Percentiles rank a stretch among this genome's conserved stretches.
phyloP scores from a whole-genome alignment of 2,797 vertebrate genomes.

The Mus caroli region DNA sequence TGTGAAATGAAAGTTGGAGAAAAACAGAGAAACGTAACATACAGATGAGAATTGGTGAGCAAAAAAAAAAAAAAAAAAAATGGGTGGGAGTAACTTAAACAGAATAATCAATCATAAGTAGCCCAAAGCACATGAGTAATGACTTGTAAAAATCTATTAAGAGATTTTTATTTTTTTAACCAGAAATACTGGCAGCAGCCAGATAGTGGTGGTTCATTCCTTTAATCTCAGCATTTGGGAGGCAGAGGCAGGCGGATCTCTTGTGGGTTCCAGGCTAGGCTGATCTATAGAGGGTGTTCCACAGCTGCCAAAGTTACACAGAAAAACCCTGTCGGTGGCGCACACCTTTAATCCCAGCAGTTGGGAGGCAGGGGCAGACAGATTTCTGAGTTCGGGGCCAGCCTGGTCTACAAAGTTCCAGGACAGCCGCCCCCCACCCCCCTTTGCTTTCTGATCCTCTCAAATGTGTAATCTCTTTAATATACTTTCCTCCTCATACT shows the following conservation, averaged over 20 bases:
- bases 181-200: neutral
- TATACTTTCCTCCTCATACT: neutral
- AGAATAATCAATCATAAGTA: neutral
- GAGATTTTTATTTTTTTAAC: neutral
- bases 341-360: too few relatives aligned
- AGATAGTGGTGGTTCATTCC: neutral
- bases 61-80: neutral
- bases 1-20: constrained; percentile 22
- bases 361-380: too few relatives aligned
- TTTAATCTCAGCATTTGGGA: neutral
- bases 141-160: neutral
- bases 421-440: too few relatives aligned
- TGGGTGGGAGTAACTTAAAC: neutral
- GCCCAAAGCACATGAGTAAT: neutral
- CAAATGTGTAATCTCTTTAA: neutral
- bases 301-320: neutral
- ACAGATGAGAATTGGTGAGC: neutral
- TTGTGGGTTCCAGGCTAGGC: neutral
- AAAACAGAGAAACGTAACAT: neutral
- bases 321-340: neutral
- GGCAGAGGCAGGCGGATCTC: neutral
- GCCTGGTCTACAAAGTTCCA: too few relatives aligned
- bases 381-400: too few relatives aligned
- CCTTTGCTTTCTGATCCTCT: neutral
- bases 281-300: neutral